phyloP scores from a whole-genome alignment of 23 tunicate genomes.

The Trididemnum nubilum region DNA sequence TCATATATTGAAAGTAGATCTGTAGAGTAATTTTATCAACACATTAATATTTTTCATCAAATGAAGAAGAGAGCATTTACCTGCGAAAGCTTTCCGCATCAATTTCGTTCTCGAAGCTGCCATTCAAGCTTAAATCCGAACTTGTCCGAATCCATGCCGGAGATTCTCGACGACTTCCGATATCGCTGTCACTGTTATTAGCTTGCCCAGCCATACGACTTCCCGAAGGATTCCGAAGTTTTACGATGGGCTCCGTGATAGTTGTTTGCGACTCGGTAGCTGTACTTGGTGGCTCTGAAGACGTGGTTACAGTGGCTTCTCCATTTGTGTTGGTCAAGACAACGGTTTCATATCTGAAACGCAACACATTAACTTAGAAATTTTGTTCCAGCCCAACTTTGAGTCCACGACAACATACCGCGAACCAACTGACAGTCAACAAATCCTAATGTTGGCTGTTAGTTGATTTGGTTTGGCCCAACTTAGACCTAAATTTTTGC shows the following conservation, averaged over 20 bases:
- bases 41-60: no score
- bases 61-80: no score
- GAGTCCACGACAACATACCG: no score
- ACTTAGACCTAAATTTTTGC: no score
- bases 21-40: no score
- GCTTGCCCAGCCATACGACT: background rate
- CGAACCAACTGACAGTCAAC: no score
- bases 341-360: slow-evolving; percentile 1
- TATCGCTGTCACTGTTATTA: slow-evolving; percentile 10
- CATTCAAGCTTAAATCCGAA: slow-evolving; percentile 58
- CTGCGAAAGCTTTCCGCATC: slow-evolving; percentile 88
- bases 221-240: background rate
- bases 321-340: background rate
- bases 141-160: slow-evolving; percentile 33
- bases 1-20: no score
- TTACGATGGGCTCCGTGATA: background rate
- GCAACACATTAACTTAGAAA: no score
- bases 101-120: slow-evolving; percentile 54
- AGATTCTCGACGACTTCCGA: slow-evolving; percentile 10
- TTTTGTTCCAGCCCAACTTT: no score
- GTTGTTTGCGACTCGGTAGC: background rate
- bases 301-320: no score
- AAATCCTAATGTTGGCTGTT: no score
- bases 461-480: no score
- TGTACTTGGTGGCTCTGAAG: background rate